Base-by-base conservation (phyloP, 2,113 vertebrate species). In the Grus americana region DNA sequence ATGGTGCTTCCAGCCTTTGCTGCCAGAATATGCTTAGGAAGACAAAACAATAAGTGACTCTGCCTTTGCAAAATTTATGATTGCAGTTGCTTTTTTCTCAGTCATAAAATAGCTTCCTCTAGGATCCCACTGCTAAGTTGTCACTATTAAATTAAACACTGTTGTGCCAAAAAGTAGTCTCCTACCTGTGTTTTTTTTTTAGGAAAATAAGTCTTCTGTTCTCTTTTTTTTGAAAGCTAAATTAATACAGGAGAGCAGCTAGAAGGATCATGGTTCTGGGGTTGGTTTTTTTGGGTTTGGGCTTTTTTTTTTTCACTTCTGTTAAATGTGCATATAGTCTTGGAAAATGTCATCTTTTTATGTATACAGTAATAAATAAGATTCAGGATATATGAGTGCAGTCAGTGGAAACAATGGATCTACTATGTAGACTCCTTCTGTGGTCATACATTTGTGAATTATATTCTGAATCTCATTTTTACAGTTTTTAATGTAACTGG, bases 11-110 rank as follows among this genome's bases (percentile, higher is more conserved):
- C 57, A 95, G 72, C 40, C 22, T 84, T 81, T 87, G 61, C 76
- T 94, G 65, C 65, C 83, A 91, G 44, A 85, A 71, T 95, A 59
- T 65, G 73, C 84, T 72, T 91, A 70, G 49, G 36, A 92, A 91
- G 91, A 81, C 71, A 84, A 92, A 94, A 84, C 44, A 89, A 78
- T 75, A 80, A 83, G 40, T 76, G 47, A 49, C 72, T 88, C 63
- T 71, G 65, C 55, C 52, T 89, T 86, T 94, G 46, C 79, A 66
- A 91, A 79, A 94, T 93, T 46, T 68, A 26, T 81, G 32, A 55
- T 62, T 7, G 1, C 15, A 42, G 7, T 52, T 82, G n/a, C 14
- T 95, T 93, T 79, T 66, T 86, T 93, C 44, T 76, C 44, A 78
- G 57, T 84, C 52, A 30, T 57, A 63, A 84, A 89, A 81, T 55